phyloP scores from a whole-genome alignment of 2,888 invertebrate species.

The Molanna angustata region DNA sequence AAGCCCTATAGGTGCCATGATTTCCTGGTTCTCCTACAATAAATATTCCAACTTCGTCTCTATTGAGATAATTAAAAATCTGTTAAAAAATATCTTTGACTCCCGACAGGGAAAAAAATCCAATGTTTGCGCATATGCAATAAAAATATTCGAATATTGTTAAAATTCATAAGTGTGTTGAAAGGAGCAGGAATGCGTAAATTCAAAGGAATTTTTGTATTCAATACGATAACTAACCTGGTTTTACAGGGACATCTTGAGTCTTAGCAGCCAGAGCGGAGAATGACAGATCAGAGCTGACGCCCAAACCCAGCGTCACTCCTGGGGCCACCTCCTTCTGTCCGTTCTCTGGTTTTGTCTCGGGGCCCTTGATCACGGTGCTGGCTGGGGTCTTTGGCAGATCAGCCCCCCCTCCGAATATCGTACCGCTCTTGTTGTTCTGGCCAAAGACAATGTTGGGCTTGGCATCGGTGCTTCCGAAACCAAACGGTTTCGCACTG shows the following conservation, averaged over 20 bases:
- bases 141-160: too few species aligned
- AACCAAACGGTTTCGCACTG: constrained; percentile 29
- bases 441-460: constrained; percentile 20
- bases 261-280: constrained; percentile 40
- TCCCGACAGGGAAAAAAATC: too few species aligned
- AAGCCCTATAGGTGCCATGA: too few species aligned
- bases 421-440: constrained; percentile 16
- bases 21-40: too few species aligned
- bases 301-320: constrained; percentile 35
- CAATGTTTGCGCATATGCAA: too few species aligned
- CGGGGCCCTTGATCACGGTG: too few species aligned
- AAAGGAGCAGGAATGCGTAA: not conserved
- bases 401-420: constrained; percentile 10
- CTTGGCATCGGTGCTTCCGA: constrained; percentile 6
- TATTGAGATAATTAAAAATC: too few species aligned
- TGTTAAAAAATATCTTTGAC: too few species aligned
- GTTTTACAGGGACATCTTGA: constrained; percentile 16
- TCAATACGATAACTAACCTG: constrained; percentile 2
- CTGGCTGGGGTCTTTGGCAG: too few species aligned
- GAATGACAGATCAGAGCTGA: constrained; percentile 38
- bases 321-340: constrained; percentile 37
- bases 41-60: too few species aligned
- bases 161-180: too few species aligned
- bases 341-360: constrained; percentile 31
- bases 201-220: not conserved